Conservation (phyloP, 2,113 vertebrate species). For the Notarius quadriscutis region DNA sequence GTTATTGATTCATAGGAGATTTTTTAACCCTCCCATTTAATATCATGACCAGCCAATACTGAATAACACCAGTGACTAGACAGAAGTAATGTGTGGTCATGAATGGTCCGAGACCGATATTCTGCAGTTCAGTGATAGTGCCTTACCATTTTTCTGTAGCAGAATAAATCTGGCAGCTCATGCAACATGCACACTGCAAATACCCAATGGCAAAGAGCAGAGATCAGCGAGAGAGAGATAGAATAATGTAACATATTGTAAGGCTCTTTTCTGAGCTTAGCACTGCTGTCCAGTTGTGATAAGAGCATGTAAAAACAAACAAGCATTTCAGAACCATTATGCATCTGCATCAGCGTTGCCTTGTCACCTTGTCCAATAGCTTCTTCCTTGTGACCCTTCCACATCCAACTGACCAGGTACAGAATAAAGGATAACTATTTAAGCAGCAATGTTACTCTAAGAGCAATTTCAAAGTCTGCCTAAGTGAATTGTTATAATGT, state of each 20-base stretch:
- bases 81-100: background rate
- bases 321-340: background rate
- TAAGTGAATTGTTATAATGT: constrained; percentile 42
- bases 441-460: constrained; percentile 34
- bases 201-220: constrained; percentile 31
- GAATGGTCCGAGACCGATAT: background rate
- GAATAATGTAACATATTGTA: background rate
- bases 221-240: constrained; percentile 18
- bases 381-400: background rate
- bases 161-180: constrained; percentile 50
- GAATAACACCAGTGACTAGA: background rate
- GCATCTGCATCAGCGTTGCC: background rate
- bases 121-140: constrained; percentile 33
- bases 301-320: constrained; percentile 11
- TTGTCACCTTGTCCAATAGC: background rate
- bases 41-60: background rate
- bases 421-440: constrained; percentile 21
- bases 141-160: constrained; percentile 50
- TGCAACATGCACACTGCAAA: constrained; percentile 48
- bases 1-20: background rate
- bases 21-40: background rate
- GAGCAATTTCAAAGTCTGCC: constrained; percentile 17
- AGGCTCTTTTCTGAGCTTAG: constrained; percentile 3
- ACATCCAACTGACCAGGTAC: background rate
- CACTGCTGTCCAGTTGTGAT: constrained; percentile 11